These are phyloP conservation scores for Drosophila neotestacea DNA, from an alignment of 2,888 invertebrate genomes.

Conservation along the genomic window DNA sequence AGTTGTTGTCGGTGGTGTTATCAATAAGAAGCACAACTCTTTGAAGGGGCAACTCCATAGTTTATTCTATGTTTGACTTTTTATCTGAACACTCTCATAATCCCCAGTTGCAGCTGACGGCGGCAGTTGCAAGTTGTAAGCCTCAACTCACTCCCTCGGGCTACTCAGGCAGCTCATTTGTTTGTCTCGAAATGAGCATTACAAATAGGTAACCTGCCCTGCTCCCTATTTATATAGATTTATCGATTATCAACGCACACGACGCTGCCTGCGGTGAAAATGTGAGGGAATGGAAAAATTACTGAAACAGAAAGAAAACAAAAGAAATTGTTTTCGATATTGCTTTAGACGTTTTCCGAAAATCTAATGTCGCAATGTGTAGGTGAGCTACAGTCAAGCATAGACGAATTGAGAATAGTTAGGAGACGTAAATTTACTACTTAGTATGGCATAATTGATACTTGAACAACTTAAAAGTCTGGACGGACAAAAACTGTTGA, in stretches of 20 bases:
- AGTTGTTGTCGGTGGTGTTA: slow-evolving; percentile 37
- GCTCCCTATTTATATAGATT: slow-evolving; percentile 50
- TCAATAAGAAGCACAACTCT: slow-evolving; percentile 67
- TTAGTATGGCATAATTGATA: too few species aligned
- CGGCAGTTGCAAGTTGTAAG: slow-evolving; percentile 62
- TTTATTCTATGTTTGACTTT: slow-evolving; percentile 49
- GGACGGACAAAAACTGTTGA: too few species aligned
- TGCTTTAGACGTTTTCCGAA: slow-evolving; percentile 22
- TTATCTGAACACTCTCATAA: slow-evolving; percentile 40
- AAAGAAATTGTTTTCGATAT: slow-evolving; percentile 49
- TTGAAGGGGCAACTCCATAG: slow-evolving; percentile 19
- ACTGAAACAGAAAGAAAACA: slow-evolving; percentile 34
- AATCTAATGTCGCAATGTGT: slow-evolving; percentile 46
- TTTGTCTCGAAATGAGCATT: slow-evolving; percentile 53
- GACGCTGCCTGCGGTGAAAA: slow-evolving; percentile 48
- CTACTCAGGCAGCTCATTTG: slow-evolving; percentile 43
- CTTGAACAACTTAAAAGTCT: too few species aligned
- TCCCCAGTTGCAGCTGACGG: slow-evolving; percentile 54
- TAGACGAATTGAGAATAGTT: slow-evolving; percentile 7
- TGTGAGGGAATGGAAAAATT: slow-evolving; percentile 33
- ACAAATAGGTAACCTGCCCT: slow-evolving; percentile 57
- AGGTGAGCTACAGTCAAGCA: slow-evolving; percentile 25
- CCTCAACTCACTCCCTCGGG: slow-evolving; percentile 12
- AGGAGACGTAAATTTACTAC: neutral
- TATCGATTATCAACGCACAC: slow-evolving; percentile 70